phyloP scores from a whole-genome alignment of 1,140 invertebrate species.

The Drosophila orena region DNA sequence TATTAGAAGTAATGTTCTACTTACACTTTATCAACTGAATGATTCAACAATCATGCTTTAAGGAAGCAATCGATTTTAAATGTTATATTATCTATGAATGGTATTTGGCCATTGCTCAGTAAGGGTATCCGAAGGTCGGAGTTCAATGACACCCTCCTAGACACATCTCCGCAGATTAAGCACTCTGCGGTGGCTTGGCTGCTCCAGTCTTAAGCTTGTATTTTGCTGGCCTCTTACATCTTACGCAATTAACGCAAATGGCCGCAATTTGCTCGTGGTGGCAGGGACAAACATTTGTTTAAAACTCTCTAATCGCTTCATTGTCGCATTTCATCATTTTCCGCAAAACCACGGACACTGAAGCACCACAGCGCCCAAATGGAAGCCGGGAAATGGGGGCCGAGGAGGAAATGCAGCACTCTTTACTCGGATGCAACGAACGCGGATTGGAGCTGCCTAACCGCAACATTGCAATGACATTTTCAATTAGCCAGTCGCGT shows the following conservation, averaged over 20 bases:
- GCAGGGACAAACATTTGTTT: constrained; percentile 56
- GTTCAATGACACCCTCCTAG: background rate
- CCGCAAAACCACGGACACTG: constrained; percentile 23
- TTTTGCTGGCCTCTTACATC: constrained; percentile 20
- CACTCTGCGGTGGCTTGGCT: constrained; percentile 23
- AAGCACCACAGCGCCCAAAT: constrained; percentile 1
- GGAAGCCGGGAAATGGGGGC: constrained; percentile 28
- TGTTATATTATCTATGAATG: background rate
- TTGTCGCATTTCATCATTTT: constrained; percentile 30
- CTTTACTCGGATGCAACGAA: constrained; percentile 14
- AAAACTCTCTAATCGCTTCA: constrained; percentile 48
- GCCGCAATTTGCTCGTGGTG: constrained; percentile 56
- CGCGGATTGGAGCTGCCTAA: constrained; percentile 2
- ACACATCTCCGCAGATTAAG: constrained; percentile 23
- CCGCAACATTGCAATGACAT: constrained; percentile 69
- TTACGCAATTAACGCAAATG: constrained; percentile 55
- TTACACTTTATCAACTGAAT: too few species aligned
- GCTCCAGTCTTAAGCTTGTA: background rate
- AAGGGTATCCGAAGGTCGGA: background rate
- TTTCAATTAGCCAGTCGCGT: constrained; percentile 42
- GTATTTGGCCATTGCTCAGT: background rate
- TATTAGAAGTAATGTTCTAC: too few species aligned
- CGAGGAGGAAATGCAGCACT: background rate
- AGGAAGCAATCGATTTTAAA: too few species aligned
- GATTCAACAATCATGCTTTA: too few species aligned